Evolutionary conservation across 1,140 invertebrate species (phyloP).

Genomic region (Heterodera schachtii): DNA sequence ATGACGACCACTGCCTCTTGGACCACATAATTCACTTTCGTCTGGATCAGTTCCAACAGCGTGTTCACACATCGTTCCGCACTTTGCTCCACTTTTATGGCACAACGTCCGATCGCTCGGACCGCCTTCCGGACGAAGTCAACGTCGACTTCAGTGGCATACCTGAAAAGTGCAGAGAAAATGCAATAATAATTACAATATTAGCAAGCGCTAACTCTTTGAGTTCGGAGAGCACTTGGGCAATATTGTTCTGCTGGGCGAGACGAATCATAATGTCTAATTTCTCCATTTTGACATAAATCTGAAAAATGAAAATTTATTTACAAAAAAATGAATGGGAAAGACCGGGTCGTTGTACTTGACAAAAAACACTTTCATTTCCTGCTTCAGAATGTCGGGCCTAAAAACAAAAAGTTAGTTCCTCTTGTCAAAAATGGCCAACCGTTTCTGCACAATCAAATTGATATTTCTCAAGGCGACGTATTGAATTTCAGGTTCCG

Average conservation of each 20-base stretch:
- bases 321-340: slow-evolving; percentile 66
- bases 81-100: slow-evolving; percentile 98
- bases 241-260: slow-evolving; percentile 95
- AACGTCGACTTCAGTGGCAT: slow-evolving; percentile 97
- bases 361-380: slow-evolving; percentile 99
- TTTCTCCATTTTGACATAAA: slow-evolving; percentile 90
- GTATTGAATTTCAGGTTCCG: slow-evolving; percentile 97
- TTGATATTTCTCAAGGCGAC: slow-evolving; percentile 98
- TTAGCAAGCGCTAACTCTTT: slow-evolving; percentile 78
- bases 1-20: slow-evolving; percentile 99
- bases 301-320: not conserved
- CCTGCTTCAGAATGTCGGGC: slow-evolving; percentile 97
- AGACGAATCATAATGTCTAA: slow-evolving; percentile 99
- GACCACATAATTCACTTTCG: slow-evolving; percentile 98
- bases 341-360: slow-evolving; percentile 99
- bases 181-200: not conserved
- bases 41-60: slow-evolving; percentile 97
- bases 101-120: slow-evolving; percentile 94
- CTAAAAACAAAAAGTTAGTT: slow-evolving; percentile 66
- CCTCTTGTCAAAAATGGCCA: not conserved
- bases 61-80: slow-evolving; percentile 98
- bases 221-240: slow-evolving; percentile 94
- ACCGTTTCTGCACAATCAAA: slow-evolving; percentile 93
- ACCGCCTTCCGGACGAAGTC: slow-evolving; percentile 99
- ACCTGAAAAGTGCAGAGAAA: slow-evolving; percentile 70